Conservation (phyloP, 1,140 invertebrate genomes). For the Lepidurus couesii region DNA sequence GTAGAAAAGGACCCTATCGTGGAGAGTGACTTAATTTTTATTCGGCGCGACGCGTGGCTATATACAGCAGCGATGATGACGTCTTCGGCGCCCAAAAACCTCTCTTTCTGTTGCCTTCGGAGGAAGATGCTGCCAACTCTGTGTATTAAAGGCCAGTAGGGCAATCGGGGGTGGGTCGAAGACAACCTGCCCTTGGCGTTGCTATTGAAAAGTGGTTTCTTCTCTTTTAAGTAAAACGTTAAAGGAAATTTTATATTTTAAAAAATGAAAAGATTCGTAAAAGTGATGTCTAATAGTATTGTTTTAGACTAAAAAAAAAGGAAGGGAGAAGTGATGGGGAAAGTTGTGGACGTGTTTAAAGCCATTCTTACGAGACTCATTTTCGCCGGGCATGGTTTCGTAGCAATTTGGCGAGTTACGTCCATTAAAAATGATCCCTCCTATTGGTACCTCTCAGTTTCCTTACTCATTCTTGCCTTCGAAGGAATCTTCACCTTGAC, state of each 20-base stretch:
- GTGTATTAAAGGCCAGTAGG: not conserved
- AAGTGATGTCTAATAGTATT: too few relatives aligned
- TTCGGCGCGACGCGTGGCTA: not conserved
- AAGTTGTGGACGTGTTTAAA: slow-evolving; percentile 70
- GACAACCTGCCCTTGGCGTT: not conserved
- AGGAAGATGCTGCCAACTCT: slow-evolving; percentile 12
- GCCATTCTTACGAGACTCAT: slow-evolving; percentile 71
- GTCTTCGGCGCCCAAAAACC: not conserved
- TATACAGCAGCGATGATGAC: not conserved
- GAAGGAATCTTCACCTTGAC: slow-evolving; percentile 77
- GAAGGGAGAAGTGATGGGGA: slow-evolving; percentile 35
- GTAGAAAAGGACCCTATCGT: slow-evolving; percentile 5
- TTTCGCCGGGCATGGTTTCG: slow-evolving; percentile 68
- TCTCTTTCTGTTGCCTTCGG: not conserved
- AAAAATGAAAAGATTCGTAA: too few relatives aligned
- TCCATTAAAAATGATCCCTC: slow-evolving; percentile 41
- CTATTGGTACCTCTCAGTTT: slow-evolving; percentile 70
- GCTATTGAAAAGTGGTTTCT: not conserved
- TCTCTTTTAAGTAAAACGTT: slow-evolving; percentile 5
- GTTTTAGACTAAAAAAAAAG: not conserved
- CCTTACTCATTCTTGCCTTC: slow-evolving; percentile 65
- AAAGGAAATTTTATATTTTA: too few relatives aligned
- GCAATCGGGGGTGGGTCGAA: not conserved
- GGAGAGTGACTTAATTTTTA: not conserved
- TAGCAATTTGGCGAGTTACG: slow-evolving; percentile 45